Conservation (phyloP, 2,888 invertebrate genomes). For the Leptogaster cylindrica region DNA sequence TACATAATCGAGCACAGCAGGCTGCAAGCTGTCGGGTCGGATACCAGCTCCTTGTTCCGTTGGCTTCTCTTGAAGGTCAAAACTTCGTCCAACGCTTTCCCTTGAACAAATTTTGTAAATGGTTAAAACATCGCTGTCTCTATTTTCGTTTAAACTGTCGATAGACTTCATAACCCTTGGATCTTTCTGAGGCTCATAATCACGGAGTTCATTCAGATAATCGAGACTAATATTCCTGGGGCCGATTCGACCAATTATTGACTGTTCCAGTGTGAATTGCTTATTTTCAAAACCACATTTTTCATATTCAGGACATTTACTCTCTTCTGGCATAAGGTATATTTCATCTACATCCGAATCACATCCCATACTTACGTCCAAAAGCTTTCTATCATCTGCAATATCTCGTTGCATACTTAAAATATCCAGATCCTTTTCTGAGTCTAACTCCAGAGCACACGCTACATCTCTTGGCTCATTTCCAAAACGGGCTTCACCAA, state of each 20-base stretch:
- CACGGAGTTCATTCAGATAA: neutral
- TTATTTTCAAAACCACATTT: slow-evolving; percentile 47
- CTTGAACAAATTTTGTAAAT: slow-evolving; percentile 49
- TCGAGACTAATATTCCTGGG: slow-evolving; percentile 25
- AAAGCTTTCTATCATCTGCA: slow-evolving; percentile 22
- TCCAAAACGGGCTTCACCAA: slow-evolving; percentile 3
- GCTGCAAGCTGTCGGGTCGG: slow-evolving; percentile 3
- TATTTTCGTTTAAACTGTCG: neutral
- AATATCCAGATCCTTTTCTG: slow-evolving; percentile 4
- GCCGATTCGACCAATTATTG: slow-evolving; percentile 17
- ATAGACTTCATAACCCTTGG: neutral
- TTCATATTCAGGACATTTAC: slow-evolving; percentile 43
- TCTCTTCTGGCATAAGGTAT: slow-evolving; percentile 48
- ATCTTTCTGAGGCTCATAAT: neutral
- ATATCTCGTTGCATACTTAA: slow-evolving; percentile 29
- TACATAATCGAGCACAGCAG: slow-evolving; percentile 42
- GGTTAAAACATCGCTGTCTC: slow-evolving; percentile 47
- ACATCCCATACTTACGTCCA: slow-evolving; percentile 12
- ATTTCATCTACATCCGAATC: slow-evolving; percentile 50
- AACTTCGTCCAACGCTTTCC: slow-evolving; percentile 26
- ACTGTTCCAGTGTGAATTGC: slow-evolving; percentile 46
- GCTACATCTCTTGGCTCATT: slow-evolving; percentile 31
- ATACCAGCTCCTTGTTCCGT: slow-evolving; percentile 31
- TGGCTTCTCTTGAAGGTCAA: neutral
- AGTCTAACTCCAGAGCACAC: neutral